phyloP scores from a whole-genome alignment of 2,797 vertebrate genomes.

The Caiman crocodilus region DNA sequence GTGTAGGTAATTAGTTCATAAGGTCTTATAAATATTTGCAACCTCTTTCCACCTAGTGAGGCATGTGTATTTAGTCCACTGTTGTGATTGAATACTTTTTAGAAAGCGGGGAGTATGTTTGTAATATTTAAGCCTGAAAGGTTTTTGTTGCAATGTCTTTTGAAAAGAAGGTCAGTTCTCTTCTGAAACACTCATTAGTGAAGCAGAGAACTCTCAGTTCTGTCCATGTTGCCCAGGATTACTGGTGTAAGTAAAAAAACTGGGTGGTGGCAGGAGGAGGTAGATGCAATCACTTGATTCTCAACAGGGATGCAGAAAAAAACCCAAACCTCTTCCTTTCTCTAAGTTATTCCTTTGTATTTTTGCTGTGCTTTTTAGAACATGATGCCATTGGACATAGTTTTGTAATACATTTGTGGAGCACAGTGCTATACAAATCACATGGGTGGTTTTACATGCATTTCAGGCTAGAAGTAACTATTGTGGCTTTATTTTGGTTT shows the following conservation, averaged over 20 bases:
- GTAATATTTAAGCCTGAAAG: neutral
- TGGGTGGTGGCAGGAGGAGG: neutral
- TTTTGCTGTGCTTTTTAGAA: neutral
- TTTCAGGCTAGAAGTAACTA: conserved; percentile 14
- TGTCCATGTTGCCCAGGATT: neutral
- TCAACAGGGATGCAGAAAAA: neutral
- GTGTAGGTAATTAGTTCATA: no score
- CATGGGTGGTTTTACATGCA: neutral
- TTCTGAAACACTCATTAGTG: neutral
- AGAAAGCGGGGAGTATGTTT: neutral
- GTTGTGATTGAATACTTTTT: neutral
- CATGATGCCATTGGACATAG: neutral
- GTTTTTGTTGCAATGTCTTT: neutral
- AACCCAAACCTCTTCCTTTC: neutral
- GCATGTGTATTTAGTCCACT: neutral
- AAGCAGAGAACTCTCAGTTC: neutral
- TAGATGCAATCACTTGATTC: neutral
- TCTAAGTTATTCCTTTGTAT: neutral
- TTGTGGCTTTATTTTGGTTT: neutral
- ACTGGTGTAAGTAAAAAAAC: neutral
- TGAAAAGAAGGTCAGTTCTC: neutral
- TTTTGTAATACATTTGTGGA: neutral
- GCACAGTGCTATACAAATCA: neutral
- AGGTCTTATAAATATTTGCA: neutral
- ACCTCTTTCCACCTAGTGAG: neutral